Percentiles rank a stretch among this genome's conserved stretches.
phyloP scores from a whole-genome alignment of 1,140 invertebrate genomes.

The Whitmania pigra region DNA sequence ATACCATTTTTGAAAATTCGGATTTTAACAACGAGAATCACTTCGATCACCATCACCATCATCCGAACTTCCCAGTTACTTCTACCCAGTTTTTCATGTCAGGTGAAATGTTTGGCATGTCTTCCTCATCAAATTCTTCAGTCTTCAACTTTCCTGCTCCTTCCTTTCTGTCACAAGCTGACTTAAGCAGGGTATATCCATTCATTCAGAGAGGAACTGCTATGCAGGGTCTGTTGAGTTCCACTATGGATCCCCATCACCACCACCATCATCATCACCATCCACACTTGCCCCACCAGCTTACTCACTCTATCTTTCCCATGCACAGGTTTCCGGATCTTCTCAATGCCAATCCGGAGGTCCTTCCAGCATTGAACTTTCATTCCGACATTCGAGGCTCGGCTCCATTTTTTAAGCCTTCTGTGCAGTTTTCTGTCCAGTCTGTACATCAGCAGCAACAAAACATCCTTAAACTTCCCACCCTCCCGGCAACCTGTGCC shows the following conservation, averaged over 20 bases:
- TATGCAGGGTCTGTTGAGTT: not conserved
- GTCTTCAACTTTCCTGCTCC: not conserved
- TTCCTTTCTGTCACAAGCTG: constrained; percentile 10
- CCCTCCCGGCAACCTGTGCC: not conserved
- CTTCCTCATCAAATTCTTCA: constrained; percentile 7
- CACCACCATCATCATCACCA: not conserved
- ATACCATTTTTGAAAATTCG: constrained; percentile 5
- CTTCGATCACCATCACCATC: not conserved
- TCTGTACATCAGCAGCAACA: not conserved
- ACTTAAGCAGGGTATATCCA: constrained; percentile 11
- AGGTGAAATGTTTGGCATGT: not conserved
- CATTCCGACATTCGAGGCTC: not conserved
- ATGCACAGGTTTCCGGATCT: constrained; percentile 12
- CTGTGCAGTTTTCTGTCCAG: constrained; percentile 2
- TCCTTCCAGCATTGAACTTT: constrained; percentile 3
- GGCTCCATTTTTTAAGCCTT: constrained; percentile 6
- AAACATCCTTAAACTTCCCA: constrained; percentile 2
- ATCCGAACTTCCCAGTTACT: not conserved
- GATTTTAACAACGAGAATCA: not conserved
- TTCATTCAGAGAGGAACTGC: constrained; percentile 9
- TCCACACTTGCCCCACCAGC: not conserved
- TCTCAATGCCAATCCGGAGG: constrained; percentile 9
- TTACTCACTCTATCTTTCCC: constrained; percentile 8
- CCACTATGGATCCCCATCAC: no score
- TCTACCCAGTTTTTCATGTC: constrained; percentile 4